These are phyloP conservation scores for Ciconia maguari DNA, from an alignment of 2,113 vertebrate species.

Conservation along the genomic window DNA sequence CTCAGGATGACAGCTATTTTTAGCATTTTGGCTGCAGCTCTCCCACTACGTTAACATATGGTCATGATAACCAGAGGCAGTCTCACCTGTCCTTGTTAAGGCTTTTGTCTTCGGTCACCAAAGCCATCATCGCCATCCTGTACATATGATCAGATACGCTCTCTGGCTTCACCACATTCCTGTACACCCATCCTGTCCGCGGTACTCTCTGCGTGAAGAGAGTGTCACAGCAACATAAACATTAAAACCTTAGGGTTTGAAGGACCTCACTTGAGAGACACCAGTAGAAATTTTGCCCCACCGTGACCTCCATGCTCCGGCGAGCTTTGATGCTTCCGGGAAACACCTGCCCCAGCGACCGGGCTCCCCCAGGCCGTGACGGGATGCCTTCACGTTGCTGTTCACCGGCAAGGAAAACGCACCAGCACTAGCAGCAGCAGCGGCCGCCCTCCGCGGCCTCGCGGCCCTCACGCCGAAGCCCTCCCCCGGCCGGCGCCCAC, in stretches of 20 bases:
- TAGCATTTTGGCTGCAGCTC: background rate
- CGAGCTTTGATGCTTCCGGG: fast-evolving
- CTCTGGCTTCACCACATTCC: constrained; percentile 85
- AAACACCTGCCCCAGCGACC: background rate
- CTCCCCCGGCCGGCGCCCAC: background rate
- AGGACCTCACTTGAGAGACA: too few species aligned
- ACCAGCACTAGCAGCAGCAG: background rate
- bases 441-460: background rate
- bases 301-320: fast-evolving
- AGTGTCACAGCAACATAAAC: fast-evolving
- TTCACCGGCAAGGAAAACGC: fast-evolving
- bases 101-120: constrained; percentile 84
- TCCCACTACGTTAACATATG: fast-evolving
- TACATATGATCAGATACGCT: constrained; percentile 99
- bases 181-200: constrained; percentile 95
- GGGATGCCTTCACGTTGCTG: fast-evolving
- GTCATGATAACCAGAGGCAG: background rate
- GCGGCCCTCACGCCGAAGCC: background rate
- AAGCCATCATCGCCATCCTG: constrained; percentile 95
- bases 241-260: background rate
- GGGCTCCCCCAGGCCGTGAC: fast-evolving
- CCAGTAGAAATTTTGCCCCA: fast-evolving
- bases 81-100: constrained; percentile 89
- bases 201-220: constrained; percentile 78
- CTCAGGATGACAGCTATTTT: fast-evolving